A percentile compares a stretch with the other conserved stretches of the same genome.
phyloP scores from a whole-genome alignment of 1,140 invertebrate species.

The Pseudoatta argentina region DNA sequence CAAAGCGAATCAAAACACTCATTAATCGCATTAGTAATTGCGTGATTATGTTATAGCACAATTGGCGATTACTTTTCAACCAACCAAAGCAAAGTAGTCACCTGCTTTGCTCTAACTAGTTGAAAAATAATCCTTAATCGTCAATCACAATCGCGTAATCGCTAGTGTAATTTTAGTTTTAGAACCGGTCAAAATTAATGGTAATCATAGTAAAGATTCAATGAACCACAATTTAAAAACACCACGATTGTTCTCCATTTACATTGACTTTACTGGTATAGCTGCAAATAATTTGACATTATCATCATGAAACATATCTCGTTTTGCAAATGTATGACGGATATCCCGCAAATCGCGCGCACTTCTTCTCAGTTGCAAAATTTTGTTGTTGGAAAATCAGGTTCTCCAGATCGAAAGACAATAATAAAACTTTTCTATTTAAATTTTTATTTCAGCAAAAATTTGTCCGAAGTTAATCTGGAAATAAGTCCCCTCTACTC shows the following conservation, averaged over 20 bases:
- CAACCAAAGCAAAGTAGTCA: too few species aligned
- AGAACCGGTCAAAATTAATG: neutral
- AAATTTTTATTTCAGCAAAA: neutral
- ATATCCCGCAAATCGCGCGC: neutral
- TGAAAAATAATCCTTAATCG: too few species aligned
- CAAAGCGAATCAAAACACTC: neutral
- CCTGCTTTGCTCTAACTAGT: too few species aligned
- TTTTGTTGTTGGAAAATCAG: neutral
- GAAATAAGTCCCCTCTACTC: neutral
- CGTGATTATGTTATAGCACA: too few species aligned
- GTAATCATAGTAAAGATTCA: neutral
- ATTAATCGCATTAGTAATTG: neutral
- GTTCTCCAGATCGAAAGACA: neutral
- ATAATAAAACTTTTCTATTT: conserved; percentile 16
- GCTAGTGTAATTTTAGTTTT: too few species aligned
- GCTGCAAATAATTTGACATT: neutral
- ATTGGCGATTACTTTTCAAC: too few species aligned
- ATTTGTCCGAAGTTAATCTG: neutral
- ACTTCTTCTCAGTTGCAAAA: neutral
- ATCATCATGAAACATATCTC: neutral
- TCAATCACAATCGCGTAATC: too few species aligned
- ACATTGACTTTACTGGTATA: neutral
- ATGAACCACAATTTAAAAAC: neutral
- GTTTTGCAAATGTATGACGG: neutral
- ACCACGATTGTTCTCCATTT: neutral